These are phyloP conservation scores for Bryconaethiops microstoma DNA, from an alignment of 2,797 vertebrate species.

Conservation along the genomic window DNA sequence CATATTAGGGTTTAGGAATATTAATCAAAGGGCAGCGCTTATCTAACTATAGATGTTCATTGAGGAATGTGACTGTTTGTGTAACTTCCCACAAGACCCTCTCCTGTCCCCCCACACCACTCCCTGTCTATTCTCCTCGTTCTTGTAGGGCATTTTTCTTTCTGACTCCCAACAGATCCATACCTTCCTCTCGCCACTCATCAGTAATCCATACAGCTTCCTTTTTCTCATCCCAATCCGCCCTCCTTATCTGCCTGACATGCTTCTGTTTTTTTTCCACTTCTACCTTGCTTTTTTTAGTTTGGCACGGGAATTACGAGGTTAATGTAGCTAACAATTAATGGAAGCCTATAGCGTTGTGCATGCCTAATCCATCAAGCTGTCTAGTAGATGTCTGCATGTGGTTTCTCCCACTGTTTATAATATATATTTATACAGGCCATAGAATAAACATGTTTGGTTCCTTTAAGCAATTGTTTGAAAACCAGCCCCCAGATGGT, in stretches of 20 bases:
- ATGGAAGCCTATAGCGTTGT: too few species aligned
- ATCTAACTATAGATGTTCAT: conserved; percentile 41
- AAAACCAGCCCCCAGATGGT: too few species aligned
- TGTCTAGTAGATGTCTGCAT: too few species aligned
- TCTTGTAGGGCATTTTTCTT: neutral
- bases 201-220: conserved; percentile 12
- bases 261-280: neutral
- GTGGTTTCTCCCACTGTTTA: too few species aligned
- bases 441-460: too few species aligned
- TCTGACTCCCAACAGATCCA: conserved; percentile 22
- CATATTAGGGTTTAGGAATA: conserved; percentile 20
- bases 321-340: too few species aligned
- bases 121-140: neutral
- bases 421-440: too few species aligned
- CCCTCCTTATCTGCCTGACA: conserved; percentile 11
- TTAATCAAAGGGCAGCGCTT: conserved; percentile 20
- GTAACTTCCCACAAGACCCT: conserved; percentile 31
- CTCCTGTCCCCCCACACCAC: neutral
- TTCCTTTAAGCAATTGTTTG: too few species aligned
- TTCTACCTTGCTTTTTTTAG: neutral
- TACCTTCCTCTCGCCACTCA: conserved; percentile 15
- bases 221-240: neutral
- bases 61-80: conserved; percentile 57
- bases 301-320: neutral
- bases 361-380: too few species aligned